Evolutionary conservation across 2,888 invertebrate genomes (phyloP).

Genomic region (Luperina testacea): DNA sequence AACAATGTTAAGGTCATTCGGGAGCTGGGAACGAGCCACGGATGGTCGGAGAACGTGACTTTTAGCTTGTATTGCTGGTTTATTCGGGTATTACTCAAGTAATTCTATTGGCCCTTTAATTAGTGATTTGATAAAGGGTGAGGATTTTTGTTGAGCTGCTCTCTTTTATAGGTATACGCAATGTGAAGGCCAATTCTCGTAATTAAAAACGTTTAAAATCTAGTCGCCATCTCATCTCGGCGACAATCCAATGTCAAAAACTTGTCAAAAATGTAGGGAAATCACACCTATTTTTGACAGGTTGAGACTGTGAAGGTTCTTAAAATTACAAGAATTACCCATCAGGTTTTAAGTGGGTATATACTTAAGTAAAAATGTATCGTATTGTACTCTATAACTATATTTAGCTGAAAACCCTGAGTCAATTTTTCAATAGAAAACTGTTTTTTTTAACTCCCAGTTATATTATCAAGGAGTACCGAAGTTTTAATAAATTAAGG

Average conservation of each 20-base stretch:
- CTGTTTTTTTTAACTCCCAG: not conserved
- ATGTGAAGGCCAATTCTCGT: not conserved
- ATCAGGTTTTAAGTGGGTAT: constrained; percentile 26
- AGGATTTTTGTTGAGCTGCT: constrained; percentile 54
- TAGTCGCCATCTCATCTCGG: too few species aligned
- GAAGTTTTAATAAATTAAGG: constrained; percentile 31
- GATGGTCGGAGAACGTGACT: constrained; percentile 66
- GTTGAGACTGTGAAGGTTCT: too few species aligned
- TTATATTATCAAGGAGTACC: not conserved
- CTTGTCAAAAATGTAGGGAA: too few species aligned
- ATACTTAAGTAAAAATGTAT: constrained; percentile 6
- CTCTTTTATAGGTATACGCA: constrained; percentile 5
- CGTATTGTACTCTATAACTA: not conserved
- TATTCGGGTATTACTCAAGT: constrained; percentile 57
- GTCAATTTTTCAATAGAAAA: constrained; percentile 8
- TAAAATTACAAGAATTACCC: too few species aligned
- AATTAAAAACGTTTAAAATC: too few species aligned
- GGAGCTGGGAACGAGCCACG: constrained; percentile 62
- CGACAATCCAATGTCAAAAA: too few species aligned
- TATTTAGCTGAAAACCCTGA: not conserved
- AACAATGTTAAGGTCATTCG: constrained; percentile 69
- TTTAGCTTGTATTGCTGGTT: constrained; percentile 64
- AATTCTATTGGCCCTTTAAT: constrained; percentile 61
- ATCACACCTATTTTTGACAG: too few species aligned
- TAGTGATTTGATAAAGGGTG: constrained; percentile 56